Percentiles rank a stretch among this genome's conserved stretches.
phyloP scores from a whole-genome alignment of 2,797 vertebrate genomes.

The Muscicapa comitata region DNA sequence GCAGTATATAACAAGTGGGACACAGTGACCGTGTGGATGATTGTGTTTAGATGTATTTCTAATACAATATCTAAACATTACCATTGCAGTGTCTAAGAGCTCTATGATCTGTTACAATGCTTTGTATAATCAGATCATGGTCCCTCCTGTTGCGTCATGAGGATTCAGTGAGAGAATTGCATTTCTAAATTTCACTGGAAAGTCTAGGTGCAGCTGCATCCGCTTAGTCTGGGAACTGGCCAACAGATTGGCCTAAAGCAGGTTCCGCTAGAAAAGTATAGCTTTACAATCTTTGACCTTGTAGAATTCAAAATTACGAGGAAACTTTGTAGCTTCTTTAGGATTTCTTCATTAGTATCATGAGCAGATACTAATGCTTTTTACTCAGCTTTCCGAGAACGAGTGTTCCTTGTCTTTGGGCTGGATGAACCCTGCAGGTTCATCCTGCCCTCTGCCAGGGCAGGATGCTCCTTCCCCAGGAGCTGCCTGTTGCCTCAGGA shows the following conservation, averaged over 20 bases:
- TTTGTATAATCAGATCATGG: not conserved
- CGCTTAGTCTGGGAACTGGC: not conserved
- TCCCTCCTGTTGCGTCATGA: not conserved
- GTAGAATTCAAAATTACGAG: not conserved
- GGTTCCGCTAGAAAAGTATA: not conserved
- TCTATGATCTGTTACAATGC: fast-evolving
- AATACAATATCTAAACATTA: not conserved
- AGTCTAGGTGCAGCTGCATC: not conserved
- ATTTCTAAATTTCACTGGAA: not conserved
- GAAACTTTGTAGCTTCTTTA: not conserved
- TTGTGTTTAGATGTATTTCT: not conserved
- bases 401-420: not conserved
- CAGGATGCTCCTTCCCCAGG: not conserved
- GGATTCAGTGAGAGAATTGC: not conserved
- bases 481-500: not conserved
- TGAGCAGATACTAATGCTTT: not conserved
- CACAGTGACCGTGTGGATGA: fast-evolving
- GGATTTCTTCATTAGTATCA: not conserved
- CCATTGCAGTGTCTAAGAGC: not conserved
- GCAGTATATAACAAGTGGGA: not conserved
- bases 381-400: not conserved
- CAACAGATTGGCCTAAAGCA: not conserved
- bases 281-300: not conserved
- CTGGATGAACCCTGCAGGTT: not conserved
- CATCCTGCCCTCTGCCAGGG: not conserved